Conservation (phyloP, 2,797 vertebrate species). For the Phyllotis vaccarum region DNA sequence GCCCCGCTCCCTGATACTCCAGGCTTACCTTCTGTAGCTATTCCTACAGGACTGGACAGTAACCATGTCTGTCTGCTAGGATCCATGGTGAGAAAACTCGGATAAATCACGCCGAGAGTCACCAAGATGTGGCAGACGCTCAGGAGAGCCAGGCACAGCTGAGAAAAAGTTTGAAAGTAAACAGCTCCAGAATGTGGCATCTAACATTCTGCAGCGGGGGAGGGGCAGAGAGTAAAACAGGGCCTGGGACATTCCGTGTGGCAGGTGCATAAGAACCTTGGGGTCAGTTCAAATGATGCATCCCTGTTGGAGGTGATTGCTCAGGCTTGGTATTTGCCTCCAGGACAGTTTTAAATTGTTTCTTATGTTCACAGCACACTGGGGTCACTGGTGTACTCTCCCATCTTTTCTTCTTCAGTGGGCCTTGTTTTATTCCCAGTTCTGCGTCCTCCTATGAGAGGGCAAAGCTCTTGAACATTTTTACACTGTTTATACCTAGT, state of each 20-base stretch:
- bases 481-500: background rate
- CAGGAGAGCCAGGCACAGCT: background rate
- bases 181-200: constrained; percentile 26
- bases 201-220: background rate
- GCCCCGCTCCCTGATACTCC: background rate
- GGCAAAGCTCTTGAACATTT: background rate
- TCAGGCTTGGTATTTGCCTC: background rate
- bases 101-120: background rate
- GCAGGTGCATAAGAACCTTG: background rate
- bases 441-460: background rate
- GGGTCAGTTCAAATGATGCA: background rate
- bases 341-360: background rate
- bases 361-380: background rate
- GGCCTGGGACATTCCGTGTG: background rate
- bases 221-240: background rate
- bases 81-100: background rate
- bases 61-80: background rate
- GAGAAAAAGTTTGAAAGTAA: constrained; percentile 12
- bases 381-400: no score
- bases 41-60: background rate
- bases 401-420: background rate
- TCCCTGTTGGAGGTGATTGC: no score
- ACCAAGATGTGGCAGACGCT: background rate
- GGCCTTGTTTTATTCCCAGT: background rate
- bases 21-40: constrained; percentile 1